phyloP scores from a whole-genome alignment of 2,797 vertebrate species.

The Pangasius macronema region DNA sequence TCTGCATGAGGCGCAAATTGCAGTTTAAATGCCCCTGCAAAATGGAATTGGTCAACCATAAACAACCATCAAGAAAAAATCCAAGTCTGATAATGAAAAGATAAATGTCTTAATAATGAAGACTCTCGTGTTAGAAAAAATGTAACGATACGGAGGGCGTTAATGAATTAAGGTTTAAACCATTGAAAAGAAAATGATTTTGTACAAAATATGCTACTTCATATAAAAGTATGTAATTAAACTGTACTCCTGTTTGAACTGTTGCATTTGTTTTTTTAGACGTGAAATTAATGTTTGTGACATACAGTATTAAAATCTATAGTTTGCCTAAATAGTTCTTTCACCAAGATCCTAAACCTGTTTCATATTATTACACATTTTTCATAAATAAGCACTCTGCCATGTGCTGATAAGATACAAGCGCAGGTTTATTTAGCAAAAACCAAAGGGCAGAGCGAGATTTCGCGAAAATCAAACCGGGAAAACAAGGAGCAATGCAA shows the following conservation, averaged over 20 bases:
- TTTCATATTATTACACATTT: background rate
- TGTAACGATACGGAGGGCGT: background rate
- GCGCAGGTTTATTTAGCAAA: background rate
- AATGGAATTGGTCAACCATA: background rate
- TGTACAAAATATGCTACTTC: background rate
- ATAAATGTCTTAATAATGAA: conserved; percentile 7
- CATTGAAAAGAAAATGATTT: background rate
- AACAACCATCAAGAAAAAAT: background rate
- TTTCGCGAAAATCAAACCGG: background rate
- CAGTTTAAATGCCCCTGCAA: background rate
- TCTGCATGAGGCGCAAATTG: background rate
- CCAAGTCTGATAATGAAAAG: background rate
- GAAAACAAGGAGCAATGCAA: background rate
- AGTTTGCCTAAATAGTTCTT: background rate
- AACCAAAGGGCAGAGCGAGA: background rate
- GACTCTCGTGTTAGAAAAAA: background rate
- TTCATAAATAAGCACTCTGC: background rate
- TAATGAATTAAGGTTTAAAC: background rate
- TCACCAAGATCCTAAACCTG: background rate
- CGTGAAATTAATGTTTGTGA: background rate
- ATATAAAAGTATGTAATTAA: background rate
- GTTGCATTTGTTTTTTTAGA: background rate
- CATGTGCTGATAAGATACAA: background rate
- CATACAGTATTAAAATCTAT: background rate
- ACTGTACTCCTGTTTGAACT: background rate